Evolutionary conservation across 2,113 vertebrate genomes (phyloP).

Genomic region (Platichthys flesus): DNA sequence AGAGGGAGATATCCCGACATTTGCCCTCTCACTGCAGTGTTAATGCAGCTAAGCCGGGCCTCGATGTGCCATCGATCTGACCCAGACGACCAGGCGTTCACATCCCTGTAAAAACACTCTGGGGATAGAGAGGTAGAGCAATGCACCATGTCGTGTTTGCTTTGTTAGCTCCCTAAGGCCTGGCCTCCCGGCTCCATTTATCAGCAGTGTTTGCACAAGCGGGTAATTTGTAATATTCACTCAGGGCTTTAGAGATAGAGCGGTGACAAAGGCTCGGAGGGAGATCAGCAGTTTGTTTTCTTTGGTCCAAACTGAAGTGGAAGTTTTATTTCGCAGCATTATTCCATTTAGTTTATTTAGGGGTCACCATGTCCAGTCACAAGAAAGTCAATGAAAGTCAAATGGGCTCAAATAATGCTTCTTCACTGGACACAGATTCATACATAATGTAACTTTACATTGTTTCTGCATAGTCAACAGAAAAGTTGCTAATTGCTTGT

Average conservation of each 20-base stretch:
- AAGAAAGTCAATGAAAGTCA: background rate
- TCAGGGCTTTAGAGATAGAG: slow-evolving; percentile 55
- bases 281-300: slow-evolving; percentile 43
- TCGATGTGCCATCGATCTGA: slow-evolving; percentile 50
- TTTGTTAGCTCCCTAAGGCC: slow-evolving; percentile 64
- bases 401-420: too few relatives aligned
- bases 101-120: slow-evolving; percentile 58
- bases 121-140: slow-evolving; percentile 51
- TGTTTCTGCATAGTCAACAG: slow-evolving; percentile 3
- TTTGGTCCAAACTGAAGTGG: slow-evolving; percentile 33
- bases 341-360: slow-evolving; percentile 29
- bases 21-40: slow-evolving; percentile 16
- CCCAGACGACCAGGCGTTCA: slow-evolving; percentile 47
- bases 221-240: slow-evolving; percentile 72
- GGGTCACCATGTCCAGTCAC: background rate
- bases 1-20: slow-evolving; percentile 20
- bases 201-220: slow-evolving; percentile 70
- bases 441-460: too few relatives aligned
- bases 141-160: slow-evolving; percentile 66
- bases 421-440: too few relatives aligned
- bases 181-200: slow-evolving; percentile 64
- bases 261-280: slow-evolving; percentile 53
- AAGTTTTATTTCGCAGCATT: slow-evolving; percentile 25
- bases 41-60: slow-evolving; percentile 30
- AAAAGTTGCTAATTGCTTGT: background rate